phyloP scores from a whole-genome alignment of 2,113 vertebrate genomes.

The Psettodes erumei region DNA sequence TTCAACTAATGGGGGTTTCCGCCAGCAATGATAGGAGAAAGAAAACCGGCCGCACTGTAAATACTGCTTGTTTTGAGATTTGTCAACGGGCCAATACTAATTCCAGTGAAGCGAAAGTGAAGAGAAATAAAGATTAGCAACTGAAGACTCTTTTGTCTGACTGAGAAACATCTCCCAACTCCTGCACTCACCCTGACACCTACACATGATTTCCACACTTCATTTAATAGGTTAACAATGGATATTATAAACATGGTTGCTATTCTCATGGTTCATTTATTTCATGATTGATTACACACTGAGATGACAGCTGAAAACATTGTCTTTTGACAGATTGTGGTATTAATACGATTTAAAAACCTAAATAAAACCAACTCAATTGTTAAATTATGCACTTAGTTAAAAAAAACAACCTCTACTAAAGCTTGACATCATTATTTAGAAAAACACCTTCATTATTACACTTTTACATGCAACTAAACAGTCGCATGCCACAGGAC shows the following conservation, averaged over 20 bases:
- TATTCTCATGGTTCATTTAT: slow-evolving; percentile 52
- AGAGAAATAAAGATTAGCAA: slow-evolving; percentile 50
- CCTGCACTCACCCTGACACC: neutral
- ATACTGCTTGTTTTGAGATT: slow-evolving; percentile 45
- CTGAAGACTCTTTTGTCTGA: neutral
- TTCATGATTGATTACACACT: slow-evolving; percentile 47
- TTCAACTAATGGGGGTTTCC: slow-evolving; percentile 8
- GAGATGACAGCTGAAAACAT: slow-evolving; percentile 29
- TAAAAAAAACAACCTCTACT: slow-evolving; percentile 11
- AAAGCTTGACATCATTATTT: slow-evolving; percentile 27
- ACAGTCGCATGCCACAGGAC: slow-evolving; percentile 7
- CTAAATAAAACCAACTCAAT: slow-evolving; percentile 39
- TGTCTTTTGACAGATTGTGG: slow-evolving; percentile 8
- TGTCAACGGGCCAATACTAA: slow-evolving; percentile 50
- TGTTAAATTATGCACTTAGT: slow-evolving; percentile 38
- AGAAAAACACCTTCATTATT: slow-evolving; percentile 60
- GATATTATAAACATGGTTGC: neutral
- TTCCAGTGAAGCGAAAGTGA: slow-evolving; percentile 38
- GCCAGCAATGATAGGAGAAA: slow-evolving; percentile 12
- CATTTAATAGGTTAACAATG: neutral
- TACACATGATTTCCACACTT: neutral
- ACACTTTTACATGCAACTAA: slow-evolving; percentile 15
- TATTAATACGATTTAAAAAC: slow-evolving; percentile 30
- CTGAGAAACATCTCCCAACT: neutral
- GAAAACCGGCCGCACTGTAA: slow-evolving; percentile 48